Percentiles rank a stretch among this genome's conserved stretches.
Conservation (phyloP, 1,140 invertebrate species). For the Scaptomyza pallida region DNA sequence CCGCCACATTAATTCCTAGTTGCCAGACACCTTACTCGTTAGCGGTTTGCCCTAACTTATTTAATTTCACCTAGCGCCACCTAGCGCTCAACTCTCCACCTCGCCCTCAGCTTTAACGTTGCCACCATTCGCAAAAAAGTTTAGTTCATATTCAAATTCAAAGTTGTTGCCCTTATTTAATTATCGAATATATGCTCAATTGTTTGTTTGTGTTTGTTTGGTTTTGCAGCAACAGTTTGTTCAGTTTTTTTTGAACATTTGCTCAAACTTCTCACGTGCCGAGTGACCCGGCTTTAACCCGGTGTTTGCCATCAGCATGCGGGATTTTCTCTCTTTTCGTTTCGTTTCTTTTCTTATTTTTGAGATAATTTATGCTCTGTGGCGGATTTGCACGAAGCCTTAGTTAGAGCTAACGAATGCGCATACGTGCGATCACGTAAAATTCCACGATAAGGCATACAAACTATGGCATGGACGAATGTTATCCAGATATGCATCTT, state of each 20-base stretch:
- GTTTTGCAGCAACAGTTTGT: slow-evolving; percentile 63
- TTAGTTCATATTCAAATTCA: slow-evolving; percentile 59
- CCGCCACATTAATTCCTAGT: slow-evolving; percentile 81
- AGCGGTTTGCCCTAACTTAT: slow-evolving; percentile 77
- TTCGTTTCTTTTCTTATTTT: slow-evolving; percentile 43
- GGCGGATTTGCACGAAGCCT: slow-evolving; percentile 69
- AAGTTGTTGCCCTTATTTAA: slow-evolving; percentile 67
- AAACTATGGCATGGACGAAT: slow-evolving; percentile 47
- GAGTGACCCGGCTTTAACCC: slow-evolving; percentile 34
- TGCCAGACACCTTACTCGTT: slow-evolving; percentile 81
- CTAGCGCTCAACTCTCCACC: slow-evolving; percentile 8
- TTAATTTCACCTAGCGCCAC: slow-evolving; percentile 64
- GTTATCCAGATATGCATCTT: slow-evolving; percentile 38
- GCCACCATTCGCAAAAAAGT: slow-evolving; percentile 10
- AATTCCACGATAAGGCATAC: slow-evolving; percentile 48
- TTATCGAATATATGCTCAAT: slow-evolving; percentile 62
- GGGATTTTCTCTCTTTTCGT: slow-evolving; percentile 14
- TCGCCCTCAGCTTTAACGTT: slow-evolving; percentile 7
- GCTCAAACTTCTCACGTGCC: slow-evolving; percentile 55
- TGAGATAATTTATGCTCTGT: slow-evolving; percentile 76
- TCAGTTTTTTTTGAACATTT: slow-evolving; percentile 40
- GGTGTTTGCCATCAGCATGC: slow-evolving; percentile 3
- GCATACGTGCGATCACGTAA: slow-evolving; percentile 77
- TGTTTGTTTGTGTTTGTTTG: too few relatives aligned
- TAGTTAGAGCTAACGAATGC: slow-evolving; percentile 74